Conservation (phyloP, 1,140 invertebrate genomes). For the Aphelinus certus region DNA sequence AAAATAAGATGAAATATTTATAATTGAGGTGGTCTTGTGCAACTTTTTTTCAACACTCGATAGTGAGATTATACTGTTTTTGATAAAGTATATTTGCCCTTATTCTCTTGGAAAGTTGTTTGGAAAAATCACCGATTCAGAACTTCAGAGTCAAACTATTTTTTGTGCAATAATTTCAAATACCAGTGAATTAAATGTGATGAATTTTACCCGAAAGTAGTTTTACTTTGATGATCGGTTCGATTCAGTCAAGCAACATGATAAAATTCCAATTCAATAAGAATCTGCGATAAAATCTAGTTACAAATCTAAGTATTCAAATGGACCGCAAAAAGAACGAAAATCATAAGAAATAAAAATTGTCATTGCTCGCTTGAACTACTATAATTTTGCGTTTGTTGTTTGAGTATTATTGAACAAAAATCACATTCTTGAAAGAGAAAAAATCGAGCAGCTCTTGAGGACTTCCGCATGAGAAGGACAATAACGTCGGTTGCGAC, state of each 20-base stretch:
- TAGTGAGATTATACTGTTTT: not conserved
- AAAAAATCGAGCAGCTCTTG: conserved; percentile 28
- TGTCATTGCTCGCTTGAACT: conserved; percentile 11
- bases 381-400: conserved; percentile 20
- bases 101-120: conserved; percentile 3
- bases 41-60: not conserved
- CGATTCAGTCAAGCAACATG: conserved; percentile 7
- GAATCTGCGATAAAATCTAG: conserved; percentile 25
- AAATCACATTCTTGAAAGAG: conserved; percentile 12
- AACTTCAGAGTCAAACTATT: conserved; percentile 9
- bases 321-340: conserved; percentile 6
- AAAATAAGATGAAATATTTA: too few species aligned
- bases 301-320: not conserved
- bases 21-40: too few species aligned
- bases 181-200: conserved; percentile 17
- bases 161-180: conserved; percentile 16
- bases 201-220: conserved; percentile 14
- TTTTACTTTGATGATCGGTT: not conserved
- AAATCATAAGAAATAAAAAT: conserved; percentile 10
- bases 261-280: not conserved
- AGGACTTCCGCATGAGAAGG: conserved; percentile 39
- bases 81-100: conserved; percentile 6
- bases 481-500: conserved; percentile 41
- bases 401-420: not conserved
- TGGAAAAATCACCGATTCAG: not conserved